Evolutionary conservation across 2,113 vertebrate species (phyloP), one percentile per base, ranked within the genome.

Genomic region (Numida meleagris): DNA sequence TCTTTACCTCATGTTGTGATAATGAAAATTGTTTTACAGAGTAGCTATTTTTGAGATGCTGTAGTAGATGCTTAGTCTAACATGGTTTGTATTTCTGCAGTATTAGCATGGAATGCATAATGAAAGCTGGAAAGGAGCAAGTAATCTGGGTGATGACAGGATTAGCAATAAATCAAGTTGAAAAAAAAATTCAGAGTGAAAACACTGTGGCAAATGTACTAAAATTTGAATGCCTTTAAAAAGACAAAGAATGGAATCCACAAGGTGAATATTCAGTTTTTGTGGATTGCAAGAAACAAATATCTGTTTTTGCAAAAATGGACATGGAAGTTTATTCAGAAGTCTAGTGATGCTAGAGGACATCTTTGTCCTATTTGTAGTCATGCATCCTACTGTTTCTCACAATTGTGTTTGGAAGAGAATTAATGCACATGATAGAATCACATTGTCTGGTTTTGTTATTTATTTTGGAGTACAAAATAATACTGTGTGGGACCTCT

Each of bases 181-280:
- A 31, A n/a, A 42, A 51, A 31, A 40, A 23, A 31, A 12, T 62
- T 51, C 13, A 74, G 51, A 48, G 40, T 53, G 31, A 79, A 66
- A 40, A 15, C 36, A 50, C 34, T 38, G 20, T 43, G 68, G 34
- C 34, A 71, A 51, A 29, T 21, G 12, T 8, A 20, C 34, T 50
- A 51, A 38, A 38, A 51, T 51, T 31, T 51, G 9, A 21, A 27
- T 21, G 36, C 9, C 8, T 66, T 79, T 66, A 9, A 66, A 66
- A 42, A 18, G 31, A 43, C 10, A 43, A 42, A 12, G 3, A 0
- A 8, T 53, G 0, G 1, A 59, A 50, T 67, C 23, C 1, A 0
- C 51, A 31, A 25, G 31, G 12, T 16, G 34, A 74, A 34, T 61
- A 34, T 76, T 58, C 6, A 8, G 13, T 5, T 38, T 83, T 48